phyloP scores from a whole-genome alignment of 2,113 vertebrate species.

The Suncus etruscus region DNA sequence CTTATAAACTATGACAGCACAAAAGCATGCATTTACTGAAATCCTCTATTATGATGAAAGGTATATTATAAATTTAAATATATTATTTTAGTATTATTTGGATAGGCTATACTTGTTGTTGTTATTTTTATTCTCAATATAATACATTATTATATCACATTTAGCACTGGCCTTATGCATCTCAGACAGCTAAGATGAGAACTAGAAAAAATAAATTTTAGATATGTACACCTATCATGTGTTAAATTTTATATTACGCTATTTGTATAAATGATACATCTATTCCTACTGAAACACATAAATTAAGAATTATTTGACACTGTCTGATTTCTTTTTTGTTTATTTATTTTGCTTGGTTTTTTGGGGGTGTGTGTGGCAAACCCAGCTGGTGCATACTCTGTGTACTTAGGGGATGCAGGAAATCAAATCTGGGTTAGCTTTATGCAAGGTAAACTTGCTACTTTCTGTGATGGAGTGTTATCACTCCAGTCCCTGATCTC shows the following conservation, averaged over 20 bases:
- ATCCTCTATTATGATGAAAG: background rate
- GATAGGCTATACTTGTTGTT: background rate
- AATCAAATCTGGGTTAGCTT: too few relatives aligned
- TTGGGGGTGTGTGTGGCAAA: too few relatives aligned
- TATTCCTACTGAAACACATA: background rate
- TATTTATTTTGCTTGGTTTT: too few relatives aligned
- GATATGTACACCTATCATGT: constrained; percentile 23
- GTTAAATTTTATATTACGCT: background rate
- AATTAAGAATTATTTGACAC: background rate
- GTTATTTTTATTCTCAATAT: background rate
- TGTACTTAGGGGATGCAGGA: too few relatives aligned
- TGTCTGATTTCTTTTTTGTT: too few relatives aligned
- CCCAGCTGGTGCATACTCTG: too few relatives aligned
- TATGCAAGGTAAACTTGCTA: too few relatives aligned
- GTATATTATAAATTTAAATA: background rate
- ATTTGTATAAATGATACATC: too few relatives aligned
- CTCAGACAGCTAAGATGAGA: background rate
- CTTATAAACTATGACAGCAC: background rate
- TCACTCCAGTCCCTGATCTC: too few relatives aligned
- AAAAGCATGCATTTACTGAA: background rate
- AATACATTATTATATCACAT: constrained; percentile 20
- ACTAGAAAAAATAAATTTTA: background rate
- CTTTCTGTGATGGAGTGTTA: too few relatives aligned
- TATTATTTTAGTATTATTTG: background rate
- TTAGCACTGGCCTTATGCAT: background rate